Evolutionary conservation across 1,140 invertebrate genomes (phyloP).

Genomic region (Paramacrobiotus metropolitanus): DNA sequence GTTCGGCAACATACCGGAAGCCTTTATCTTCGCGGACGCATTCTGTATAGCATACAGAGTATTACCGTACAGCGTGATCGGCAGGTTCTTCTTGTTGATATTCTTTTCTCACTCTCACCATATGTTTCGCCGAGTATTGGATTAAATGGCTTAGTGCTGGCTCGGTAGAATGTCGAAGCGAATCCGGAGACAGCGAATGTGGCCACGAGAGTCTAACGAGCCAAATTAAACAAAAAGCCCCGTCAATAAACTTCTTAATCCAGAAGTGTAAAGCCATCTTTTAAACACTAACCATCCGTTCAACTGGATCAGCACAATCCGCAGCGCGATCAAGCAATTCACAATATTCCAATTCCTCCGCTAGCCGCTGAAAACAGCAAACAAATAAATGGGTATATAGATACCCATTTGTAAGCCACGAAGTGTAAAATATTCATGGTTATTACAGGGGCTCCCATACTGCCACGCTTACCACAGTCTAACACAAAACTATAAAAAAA

Average conservation of each 20-base stretch:
- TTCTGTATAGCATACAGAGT: no score
- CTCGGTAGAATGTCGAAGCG: slow-evolving; percentile 45
- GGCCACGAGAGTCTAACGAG: slow-evolving; percentile 33
- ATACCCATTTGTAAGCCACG: slow-evolving; percentile 3
- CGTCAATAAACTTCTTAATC: slow-evolving; percentile 4
- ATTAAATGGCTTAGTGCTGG: slow-evolving; percentile 67
- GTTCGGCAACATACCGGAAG: slow-evolving; percentile 30
- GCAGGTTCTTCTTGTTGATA: no score
- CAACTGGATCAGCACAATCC: slow-evolving; percentile 34
- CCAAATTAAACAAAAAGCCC: slow-evolving; percentile 7
- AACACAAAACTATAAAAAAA: no score
- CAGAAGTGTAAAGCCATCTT: slow-evolving; percentile 1
- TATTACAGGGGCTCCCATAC: no score
- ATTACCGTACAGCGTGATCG: no score
- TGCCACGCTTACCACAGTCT: no score
- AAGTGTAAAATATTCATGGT: neutral
- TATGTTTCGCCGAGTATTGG: slow-evolving; percentile 61
- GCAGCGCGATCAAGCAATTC: slow-evolving; percentile 46
- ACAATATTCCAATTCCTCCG: slow-evolving; percentile 61
- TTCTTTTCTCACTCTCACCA: slow-evolving; percentile 26
- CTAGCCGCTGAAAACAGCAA: slow-evolving; percentile 32
- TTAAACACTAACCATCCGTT: slow-evolving; percentile 33
- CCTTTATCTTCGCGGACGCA: slow-evolving; percentile 47
- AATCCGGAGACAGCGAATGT: slow-evolving; percentile 64
- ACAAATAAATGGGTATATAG: slow-evolving; percentile 3